Evolutionary conservation across 2,888 invertebrate species (phyloP).

Genomic region (Elysia crispata): DNA sequence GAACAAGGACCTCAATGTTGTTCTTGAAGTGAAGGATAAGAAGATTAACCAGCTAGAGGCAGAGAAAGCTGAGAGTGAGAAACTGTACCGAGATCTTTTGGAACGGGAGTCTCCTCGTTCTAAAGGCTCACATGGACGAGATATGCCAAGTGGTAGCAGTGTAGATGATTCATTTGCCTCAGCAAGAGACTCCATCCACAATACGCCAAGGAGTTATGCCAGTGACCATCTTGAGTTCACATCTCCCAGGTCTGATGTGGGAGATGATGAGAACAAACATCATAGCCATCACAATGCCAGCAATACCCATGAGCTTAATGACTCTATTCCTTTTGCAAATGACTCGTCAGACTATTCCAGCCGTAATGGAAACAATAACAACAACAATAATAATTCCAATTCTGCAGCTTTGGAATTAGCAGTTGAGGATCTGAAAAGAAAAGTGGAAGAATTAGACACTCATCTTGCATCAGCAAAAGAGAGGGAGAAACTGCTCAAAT

Average conservation of each 20-base stretch:
- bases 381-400: slow-evolving; percentile 14
- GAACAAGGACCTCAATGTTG: slow-evolving; percentile 12
- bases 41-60: slow-evolving; percentile 52
- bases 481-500: slow-evolving; percentile 41
- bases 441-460: slow-evolving; percentile 40
- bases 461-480: slow-evolving; percentile 39
- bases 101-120: slow-evolving; percentile 48
- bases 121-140: not conserved
- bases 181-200: slow-evolving; percentile 10
- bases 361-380: slow-evolving; percentile 41
- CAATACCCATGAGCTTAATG: not conserved
- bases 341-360: slow-evolving; percentile 16
- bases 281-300: no score
- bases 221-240: not conserved
- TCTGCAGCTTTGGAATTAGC: slow-evolving; percentile 39
- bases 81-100: slow-evolving; percentile 47
- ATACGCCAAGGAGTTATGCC: not conserved
- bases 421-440: slow-evolving; percentile 40
- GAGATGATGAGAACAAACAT: no score
- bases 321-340: slow-evolving; percentile 34
- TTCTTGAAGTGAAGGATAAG: no score
- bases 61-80: slow-evolving; percentile 55
- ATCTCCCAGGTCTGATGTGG: no score
- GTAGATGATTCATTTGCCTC: slow-evolving; percentile 39
- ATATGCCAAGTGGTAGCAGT: slow-evolving; percentile 28